Evolutionary conservation across 2,113 vertebrate species (phyloP).

Genomic region (Strigops habroptila): DNA sequence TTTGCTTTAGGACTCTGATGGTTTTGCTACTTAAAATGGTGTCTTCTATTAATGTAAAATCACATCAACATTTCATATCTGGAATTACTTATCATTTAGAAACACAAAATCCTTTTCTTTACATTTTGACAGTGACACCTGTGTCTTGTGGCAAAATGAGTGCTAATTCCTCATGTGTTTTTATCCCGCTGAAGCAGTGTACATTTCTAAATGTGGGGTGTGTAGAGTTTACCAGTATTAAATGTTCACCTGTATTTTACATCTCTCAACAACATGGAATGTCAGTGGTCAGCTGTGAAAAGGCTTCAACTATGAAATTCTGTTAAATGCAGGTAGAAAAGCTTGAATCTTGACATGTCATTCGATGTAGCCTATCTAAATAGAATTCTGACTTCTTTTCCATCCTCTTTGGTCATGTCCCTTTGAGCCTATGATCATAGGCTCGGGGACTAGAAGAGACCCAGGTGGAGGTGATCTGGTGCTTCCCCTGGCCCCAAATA

Average conservation of each 20-base stretch:
- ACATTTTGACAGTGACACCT: not conserved
- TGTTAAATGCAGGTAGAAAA: not conserved
- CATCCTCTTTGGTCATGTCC: not conserved
- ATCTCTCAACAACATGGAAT: fast-evolving
- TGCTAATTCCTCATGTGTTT: not conserved
- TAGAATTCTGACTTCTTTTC: not conserved
- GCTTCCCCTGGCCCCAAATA: not conserved
- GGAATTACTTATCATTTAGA: not conserved
- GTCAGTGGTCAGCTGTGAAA: not conserved
- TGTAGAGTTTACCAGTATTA: not conserved
- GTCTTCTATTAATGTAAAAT: not conserved
- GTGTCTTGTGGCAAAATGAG: not conserved
- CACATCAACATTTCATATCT: not conserved
- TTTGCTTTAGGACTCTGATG: not conserved
- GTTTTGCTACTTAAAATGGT: not conserved
- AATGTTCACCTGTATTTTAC: not conserved
- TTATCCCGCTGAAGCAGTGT: not conserved
- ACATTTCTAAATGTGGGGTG: not conserved
- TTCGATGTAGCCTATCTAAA: not conserved
- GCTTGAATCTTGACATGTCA: not conserved
- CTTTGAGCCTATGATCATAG: not conserved
- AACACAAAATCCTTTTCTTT: not conserved
- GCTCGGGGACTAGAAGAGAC: not conserved
- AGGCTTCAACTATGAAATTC: not conserved
- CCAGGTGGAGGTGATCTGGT: not conserved